phyloP scores from a whole-genome alignment of 2,797 vertebrate species.

The Gymnothorax javanicus region DNA sequence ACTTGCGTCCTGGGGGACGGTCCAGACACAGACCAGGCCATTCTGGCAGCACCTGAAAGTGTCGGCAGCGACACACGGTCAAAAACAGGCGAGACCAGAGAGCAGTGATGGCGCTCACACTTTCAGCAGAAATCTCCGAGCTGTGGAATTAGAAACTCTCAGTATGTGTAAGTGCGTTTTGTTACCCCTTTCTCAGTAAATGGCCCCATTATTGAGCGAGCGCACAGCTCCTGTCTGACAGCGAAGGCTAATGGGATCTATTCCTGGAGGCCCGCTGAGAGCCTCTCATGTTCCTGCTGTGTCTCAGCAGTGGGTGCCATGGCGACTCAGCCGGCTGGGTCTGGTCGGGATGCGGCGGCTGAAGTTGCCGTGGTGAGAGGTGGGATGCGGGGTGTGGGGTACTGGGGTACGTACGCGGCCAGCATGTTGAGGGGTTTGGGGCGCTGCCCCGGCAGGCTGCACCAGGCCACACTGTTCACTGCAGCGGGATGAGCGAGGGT shows the following conservation, averaged over 20 bases:
- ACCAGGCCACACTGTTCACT: slow-evolving; percentile 92
- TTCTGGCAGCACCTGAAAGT: slow-evolving; percentile 89
- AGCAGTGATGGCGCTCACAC: not conserved
- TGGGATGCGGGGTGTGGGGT: not conserved
- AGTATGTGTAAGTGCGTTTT: not conserved
- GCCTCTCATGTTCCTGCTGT: slow-evolving; percentile 8
- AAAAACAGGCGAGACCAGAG: not conserved
- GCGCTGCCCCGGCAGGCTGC: slow-evolving; percentile 77
- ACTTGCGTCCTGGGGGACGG: slow-evolving; percentile 79
- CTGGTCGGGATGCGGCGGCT: not conserved
- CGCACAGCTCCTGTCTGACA: not conserved
- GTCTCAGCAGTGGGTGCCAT: not conserved
- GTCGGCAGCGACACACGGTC: not conserved
- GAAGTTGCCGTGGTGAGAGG: not conserved
- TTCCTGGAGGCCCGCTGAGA: not conserved
- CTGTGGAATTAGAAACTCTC: not conserved
- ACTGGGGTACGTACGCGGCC: slow-evolving; percentile 80
- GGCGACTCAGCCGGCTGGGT: not conserved
- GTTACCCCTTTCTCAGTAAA: not conserved
- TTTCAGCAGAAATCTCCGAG: not conserved
- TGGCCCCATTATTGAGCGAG: not conserved
- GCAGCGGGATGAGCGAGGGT: slow-evolving; percentile 81
- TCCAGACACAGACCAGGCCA: slow-evolving; percentile 93
- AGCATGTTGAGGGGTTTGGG: slow-evolving; percentile 81
- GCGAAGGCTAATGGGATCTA: slow-evolving; percentile 4